Conservation (phyloP, 1,140 invertebrate genomes). For the Sminthurides bifidus region DNA sequence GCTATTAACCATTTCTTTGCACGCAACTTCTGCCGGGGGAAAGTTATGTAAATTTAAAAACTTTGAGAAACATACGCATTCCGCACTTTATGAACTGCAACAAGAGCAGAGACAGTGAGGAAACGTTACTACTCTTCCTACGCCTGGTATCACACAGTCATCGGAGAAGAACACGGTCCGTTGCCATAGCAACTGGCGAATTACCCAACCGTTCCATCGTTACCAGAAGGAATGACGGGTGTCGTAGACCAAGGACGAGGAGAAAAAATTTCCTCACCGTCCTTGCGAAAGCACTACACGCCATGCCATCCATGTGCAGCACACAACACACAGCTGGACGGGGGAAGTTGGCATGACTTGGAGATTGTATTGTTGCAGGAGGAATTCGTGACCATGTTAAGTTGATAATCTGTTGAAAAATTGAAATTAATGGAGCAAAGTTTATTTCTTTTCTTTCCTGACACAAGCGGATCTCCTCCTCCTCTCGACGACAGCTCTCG, state of each 20-base stretch:
- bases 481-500: no score
- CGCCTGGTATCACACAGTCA: no score
- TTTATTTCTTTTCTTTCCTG: no score
- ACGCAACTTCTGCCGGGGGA: not conserved
- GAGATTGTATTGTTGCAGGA: constrained; percentile 18
- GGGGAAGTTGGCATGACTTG: constrained; percentile 17
- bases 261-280: not conserved
- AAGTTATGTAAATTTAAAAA: not conserved
- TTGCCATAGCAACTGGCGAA: no score
- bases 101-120: no score
- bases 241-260: not conserved
- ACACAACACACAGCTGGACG: no score
- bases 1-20: not conserved
- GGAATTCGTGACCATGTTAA: constrained; percentile 22
- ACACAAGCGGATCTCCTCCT: no score
- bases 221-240: no score
- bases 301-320: not conserved
- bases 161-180: no score
- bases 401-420: constrained; percentile 23
- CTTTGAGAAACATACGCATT: not conserved
- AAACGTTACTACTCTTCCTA: no score
- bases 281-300: not conserved
- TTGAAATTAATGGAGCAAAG: constrained; percentile 26
- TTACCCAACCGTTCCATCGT: no score
- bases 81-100: no score